Percentiles rank a stretch among this genome's conserved stretches.
Evolutionary conservation across 2,888 invertebrate genomes (phyloP).

Genomic region (Drosophila nigricruria): DNA sequence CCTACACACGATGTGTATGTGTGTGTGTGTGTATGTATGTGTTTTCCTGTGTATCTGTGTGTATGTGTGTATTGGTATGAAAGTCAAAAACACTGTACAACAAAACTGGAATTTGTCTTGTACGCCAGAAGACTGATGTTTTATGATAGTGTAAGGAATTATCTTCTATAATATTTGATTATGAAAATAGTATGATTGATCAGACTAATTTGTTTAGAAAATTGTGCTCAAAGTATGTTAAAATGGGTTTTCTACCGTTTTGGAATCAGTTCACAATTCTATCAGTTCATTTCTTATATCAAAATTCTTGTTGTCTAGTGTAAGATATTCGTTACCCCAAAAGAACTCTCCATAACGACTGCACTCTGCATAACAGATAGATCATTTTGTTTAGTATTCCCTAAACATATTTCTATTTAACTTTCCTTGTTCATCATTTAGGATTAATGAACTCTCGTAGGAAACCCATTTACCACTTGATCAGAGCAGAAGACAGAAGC

Average conservation of each 20-base stretch:
- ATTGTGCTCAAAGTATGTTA: background rate
- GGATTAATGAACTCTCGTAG: conserved; percentile 3
- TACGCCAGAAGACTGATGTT: background rate
- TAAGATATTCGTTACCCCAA: conserved; percentile 1
- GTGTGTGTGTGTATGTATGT: background rate
- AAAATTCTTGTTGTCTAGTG: background rate
- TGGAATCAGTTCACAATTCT: background rate
- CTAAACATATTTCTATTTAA: background rate
- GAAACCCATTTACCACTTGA: conserved; percentile 12
- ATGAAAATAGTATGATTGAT: too few species aligned
- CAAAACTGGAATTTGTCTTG: background rate
- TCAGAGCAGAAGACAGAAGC: conserved; percentile 14
- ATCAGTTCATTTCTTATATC: background rate
- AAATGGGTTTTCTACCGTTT: background rate
- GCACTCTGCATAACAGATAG: background rate
- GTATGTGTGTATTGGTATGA: background rate
- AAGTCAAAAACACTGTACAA: background rate
- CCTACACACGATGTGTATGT: conserved; percentile 44
- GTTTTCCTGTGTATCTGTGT: background rate
- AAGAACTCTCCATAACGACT: background rate
- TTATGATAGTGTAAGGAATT: background rate
- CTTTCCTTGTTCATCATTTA: background rate
- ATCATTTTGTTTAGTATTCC: conserved; percentile 1
- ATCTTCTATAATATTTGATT: background rate
- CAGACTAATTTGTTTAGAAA: too few species aligned